These are phyloP conservation scores for Lithobius niger DNA, from an alignment of 1,140 invertebrate species.

Conservation along the genomic window DNA sequence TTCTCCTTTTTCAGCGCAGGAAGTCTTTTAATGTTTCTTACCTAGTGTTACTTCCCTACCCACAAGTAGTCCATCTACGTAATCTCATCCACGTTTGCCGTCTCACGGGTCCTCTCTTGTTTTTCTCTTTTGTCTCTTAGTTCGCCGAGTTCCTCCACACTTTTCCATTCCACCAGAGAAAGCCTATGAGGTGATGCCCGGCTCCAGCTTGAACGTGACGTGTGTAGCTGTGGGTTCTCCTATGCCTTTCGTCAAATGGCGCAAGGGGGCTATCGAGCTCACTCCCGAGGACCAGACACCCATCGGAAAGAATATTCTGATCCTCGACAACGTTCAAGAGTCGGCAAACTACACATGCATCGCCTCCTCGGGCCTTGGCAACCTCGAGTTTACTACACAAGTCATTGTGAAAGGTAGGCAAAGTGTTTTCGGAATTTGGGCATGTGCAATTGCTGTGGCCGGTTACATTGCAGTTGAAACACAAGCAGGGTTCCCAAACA, in stretches of 20 bases:
- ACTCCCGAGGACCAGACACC: slow-evolving; percentile 43
- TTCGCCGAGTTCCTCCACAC: slow-evolving; percentile 79
- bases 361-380: slow-evolving; percentile 82
- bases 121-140: slow-evolving; percentile 39
- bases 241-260: slow-evolving; percentile 95
- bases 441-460: no score
- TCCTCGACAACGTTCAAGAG: slow-evolving; percentile 70
- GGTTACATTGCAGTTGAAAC: no score
- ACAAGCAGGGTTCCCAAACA: no score
- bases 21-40: no score
- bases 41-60: no score
- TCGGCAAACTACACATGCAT: slow-evolving; percentile 94
- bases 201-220: slow-evolving; percentile 76
- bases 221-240: slow-evolving; percentile 94
- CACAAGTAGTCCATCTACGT: no score
- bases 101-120: no score
- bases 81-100: no score
- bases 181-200: slow-evolving; percentile 74
- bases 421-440: neutral
- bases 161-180: slow-evolving; percentile 81
- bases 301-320: slow-evolving; percentile 59
- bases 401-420: slow-evolving; percentile 87
- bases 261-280: slow-evolving; percentile 66
- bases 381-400: slow-evolving; percentile 68
- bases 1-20: neutral